phyloP scores from a whole-genome alignment of 1,140 invertebrate genomes.

The Drosophila sp. region DNA sequence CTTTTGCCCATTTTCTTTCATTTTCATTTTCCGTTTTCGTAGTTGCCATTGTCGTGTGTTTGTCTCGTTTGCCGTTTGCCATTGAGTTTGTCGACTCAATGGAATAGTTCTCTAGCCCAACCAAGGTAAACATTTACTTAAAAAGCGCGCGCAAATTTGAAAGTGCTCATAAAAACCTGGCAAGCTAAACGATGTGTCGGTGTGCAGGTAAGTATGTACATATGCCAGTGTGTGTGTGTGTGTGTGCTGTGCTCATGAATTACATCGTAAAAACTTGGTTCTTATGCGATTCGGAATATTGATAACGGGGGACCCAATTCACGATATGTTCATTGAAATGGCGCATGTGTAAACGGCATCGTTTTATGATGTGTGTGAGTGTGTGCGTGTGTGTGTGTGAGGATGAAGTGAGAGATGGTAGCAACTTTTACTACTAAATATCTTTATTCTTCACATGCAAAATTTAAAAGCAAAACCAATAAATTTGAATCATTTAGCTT shows the following conservation, averaged over 20 bases:
- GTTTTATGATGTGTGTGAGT: slow-evolving; percentile 44
- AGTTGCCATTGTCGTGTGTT: slow-evolving; percentile 1
- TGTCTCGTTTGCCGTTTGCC: not conserved
- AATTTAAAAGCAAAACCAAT: slow-evolving; percentile 46
- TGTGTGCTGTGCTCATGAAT: slow-evolving; percentile 54
- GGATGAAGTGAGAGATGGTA: slow-evolving; percentile 65
- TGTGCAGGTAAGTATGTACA: slow-evolving; percentile 16
- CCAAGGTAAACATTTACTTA: slow-evolving; percentile 77
- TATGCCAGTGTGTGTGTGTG: slow-evolving; percentile 17
- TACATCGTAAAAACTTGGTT: slow-evolving; percentile 75
- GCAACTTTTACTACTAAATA: slow-evolving; percentile 42
- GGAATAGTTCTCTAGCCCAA: slow-evolving; percentile 57
- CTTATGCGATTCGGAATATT: slow-evolving; percentile 71
- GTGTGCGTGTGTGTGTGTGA: slow-evolving; percentile 24
- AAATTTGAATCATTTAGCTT: slow-evolving; percentile 27
- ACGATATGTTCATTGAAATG: slow-evolving; percentile 68
- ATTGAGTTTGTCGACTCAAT: slow-evolving; percentile 2
- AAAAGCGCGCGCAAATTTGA: slow-evolving; percentile 74
- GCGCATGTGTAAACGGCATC: slow-evolving; percentile 70
- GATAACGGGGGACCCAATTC: slow-evolving; percentile 55
- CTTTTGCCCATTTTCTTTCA: slow-evolving; percentile 70
- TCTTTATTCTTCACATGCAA: slow-evolving; percentile 41
- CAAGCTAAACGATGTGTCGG: slow-evolving; percentile 50
- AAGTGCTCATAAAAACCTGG: slow-evolving; percentile 72
- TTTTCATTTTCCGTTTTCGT: slow-evolving; percentile 61